Conservation (phyloP, 2,797 vertebrate genomes). For the Halcyon smyrnensis region DNA sequence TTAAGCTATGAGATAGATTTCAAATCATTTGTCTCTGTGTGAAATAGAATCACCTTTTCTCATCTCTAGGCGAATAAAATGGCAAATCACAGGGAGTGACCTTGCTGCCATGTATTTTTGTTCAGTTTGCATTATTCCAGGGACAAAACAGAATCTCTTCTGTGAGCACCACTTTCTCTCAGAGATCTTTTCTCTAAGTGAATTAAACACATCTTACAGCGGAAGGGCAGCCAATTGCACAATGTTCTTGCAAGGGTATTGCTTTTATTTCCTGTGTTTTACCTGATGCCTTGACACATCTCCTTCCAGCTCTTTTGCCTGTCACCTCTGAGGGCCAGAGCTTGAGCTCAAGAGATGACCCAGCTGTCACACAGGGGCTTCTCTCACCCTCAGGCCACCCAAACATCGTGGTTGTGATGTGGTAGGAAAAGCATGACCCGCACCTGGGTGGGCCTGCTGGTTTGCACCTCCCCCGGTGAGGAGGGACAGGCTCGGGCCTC, state of each 20-base stretch:
- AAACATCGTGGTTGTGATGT: not conserved
- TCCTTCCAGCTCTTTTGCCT: not conserved
- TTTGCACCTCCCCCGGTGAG: rapidly evolving
- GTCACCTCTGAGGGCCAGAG: not conserved
- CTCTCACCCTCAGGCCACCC: not conserved
- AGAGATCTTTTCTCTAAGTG: not conserved
- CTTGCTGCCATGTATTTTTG: not conserved
- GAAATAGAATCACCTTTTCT: constrained; percentile 33
- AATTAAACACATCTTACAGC: not conserved
- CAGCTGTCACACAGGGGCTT: not conserved
- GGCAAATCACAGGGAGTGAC: not conserved
- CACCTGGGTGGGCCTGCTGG: not conserved
- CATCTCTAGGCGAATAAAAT: constrained; percentile 17
- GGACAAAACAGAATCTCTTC: not conserved
- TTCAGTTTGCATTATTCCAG: constrained; percentile 19
- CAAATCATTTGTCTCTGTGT: not conserved
- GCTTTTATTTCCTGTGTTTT: not conserved
- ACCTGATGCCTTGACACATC: not conserved
- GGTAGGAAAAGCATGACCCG: not conserved
- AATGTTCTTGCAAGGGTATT: not conserved
- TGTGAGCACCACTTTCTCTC: not conserved
- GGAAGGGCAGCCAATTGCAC: not conserved
- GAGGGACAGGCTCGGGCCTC: rapidly evolving
- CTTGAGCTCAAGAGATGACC: not conserved
- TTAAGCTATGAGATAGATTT: constrained; percentile 6